Percentiles rank a stretch among this genome's conserved stretches.
phyloP scores from a whole-genome alignment of 2,888 invertebrate species.

The Serrognathus titanus region DNA sequence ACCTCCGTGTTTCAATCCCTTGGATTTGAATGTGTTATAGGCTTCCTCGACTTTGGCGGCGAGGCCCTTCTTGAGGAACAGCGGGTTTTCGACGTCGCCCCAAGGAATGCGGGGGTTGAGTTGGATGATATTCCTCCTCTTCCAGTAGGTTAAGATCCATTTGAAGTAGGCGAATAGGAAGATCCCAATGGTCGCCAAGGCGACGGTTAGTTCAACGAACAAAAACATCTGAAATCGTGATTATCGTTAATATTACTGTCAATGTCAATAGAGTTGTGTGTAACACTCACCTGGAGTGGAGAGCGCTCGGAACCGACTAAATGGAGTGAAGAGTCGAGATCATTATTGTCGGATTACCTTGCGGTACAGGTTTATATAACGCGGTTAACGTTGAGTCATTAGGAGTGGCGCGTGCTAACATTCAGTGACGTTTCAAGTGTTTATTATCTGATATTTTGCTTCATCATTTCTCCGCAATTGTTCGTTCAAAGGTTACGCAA shows the following conservation, averaged over 20 bases:
- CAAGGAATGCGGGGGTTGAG: conserved; percentile 3
- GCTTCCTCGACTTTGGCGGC: background rate
- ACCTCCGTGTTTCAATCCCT: too few species aligned
- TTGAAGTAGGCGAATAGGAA: conserved; percentile 1
- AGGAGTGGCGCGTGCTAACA: too few species aligned
- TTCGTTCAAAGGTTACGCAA: too few species aligned
- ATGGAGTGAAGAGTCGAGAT: too few species aligned
- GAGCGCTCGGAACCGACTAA: too few species aligned
- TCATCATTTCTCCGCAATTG: too few species aligned
- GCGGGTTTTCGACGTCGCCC: background rate
- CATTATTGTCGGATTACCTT: too few species aligned
- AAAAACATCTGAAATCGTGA: background rate
- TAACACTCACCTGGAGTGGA: background rate
- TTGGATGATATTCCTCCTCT: background rate
- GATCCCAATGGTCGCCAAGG: background rate
- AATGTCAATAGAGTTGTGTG: background rate
- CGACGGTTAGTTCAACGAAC: background rate
- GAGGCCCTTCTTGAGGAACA: background rate
- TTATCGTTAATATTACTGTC: background rate
- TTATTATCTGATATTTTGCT: too few species aligned
- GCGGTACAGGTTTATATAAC: too few species aligned
- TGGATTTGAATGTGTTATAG: too few species aligned
- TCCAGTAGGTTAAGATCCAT: conserved; percentile 11
- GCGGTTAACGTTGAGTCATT: too few species aligned
- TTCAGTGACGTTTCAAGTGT: too few species aligned